Percentiles rank a stretch among this genome's conserved stretches.
These are phyloP conservation scores for Augochlorella aurata DNA, from an alignment of 2,888 invertebrate species.

Conservation along the genomic window DNA sequence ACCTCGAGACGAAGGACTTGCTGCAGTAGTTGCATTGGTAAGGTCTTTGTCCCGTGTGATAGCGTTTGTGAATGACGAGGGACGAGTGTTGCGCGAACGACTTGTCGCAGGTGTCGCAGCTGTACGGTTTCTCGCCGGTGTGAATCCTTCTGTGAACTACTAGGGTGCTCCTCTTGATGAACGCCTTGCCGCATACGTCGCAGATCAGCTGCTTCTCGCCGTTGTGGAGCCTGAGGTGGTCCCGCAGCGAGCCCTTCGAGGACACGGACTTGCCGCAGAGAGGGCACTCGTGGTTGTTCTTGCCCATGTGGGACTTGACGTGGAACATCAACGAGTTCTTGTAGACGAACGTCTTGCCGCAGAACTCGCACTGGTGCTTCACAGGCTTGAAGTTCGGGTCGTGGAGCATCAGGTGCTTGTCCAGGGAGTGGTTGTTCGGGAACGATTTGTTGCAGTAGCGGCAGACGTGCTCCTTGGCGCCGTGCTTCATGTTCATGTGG, in stretches of 20 bases:
- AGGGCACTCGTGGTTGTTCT: slow-evolving; percentile 79
- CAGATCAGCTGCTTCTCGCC: slow-evolving; percentile 81
- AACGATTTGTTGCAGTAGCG: slow-evolving; percentile 71
- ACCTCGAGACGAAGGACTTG: slow-evolving; percentile 80
- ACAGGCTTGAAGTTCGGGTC: slow-evolving; percentile 76
- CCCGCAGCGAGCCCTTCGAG: slow-evolving; percentile 80
- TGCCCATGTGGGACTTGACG: slow-evolving; percentile 77
- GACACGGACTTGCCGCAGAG: slow-evolving; percentile 80
- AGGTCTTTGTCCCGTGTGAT: slow-evolving; percentile 82
- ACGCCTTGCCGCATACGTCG: slow-evolving; percentile 81
- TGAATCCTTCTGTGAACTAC: slow-evolving; percentile 81
- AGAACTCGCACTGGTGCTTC: slow-evolving; percentile 78
- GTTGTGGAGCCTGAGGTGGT: slow-evolving; percentile 80
- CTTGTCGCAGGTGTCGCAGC: slow-evolving; percentile 81
- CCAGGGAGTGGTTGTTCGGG: slow-evolving; percentile 75
- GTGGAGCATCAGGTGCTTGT: slow-evolving; percentile 72
- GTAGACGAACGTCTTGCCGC: slow-evolving; percentile 80
- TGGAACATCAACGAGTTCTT: slow-evolving; percentile 80
- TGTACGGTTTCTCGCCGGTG: slow-evolving; percentile 82
- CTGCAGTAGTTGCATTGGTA: slow-evolving; percentile 79
- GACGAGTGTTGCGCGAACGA: slow-evolving; percentile 81
- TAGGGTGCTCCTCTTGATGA: slow-evolving; percentile 80
- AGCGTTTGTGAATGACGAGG: slow-evolving; percentile 81
- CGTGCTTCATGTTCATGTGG: slow-evolving; percentile 79
- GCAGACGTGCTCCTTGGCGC: slow-evolving; percentile 77